These are phyloP conservation scores for Drosophila nr. medialis DNA, from an alignment of 2,888 invertebrate species.

Conservation along the genomic window DNA sequence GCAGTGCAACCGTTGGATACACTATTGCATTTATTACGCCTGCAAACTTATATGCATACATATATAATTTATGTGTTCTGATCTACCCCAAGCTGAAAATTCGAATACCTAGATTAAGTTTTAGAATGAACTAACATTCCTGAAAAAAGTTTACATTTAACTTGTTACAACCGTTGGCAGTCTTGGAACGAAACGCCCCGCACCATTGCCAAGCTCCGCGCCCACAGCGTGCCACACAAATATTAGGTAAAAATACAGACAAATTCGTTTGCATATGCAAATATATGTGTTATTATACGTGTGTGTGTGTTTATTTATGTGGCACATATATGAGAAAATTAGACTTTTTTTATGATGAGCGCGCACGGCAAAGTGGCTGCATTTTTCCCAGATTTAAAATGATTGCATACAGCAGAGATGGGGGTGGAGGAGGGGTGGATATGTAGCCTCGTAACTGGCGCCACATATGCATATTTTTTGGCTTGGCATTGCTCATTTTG, in stretches of 20 bases:
- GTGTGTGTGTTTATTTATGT: slow-evolving; percentile 25
- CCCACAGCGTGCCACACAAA: slow-evolving; percentile 20
- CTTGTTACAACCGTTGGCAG: slow-evolving; percentile 25
- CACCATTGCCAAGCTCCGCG: background rate
- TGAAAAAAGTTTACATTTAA: slow-evolving; percentile 35
- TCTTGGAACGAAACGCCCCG: background rate
- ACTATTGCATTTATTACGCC: background rate
- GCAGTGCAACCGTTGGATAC: background rate
- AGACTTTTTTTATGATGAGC: slow-evolving; percentile 56
- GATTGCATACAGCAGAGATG: slow-evolving; percentile 38
- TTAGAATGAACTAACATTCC: background rate
- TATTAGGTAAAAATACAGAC: slow-evolving; percentile 5
- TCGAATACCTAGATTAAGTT: background rate
- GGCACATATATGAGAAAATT: slow-evolving; percentile 29
- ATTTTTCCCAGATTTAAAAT: slow-evolving; percentile 62
- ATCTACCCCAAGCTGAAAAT: background rate
- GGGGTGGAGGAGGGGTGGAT: background rate
- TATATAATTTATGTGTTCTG: background rate
- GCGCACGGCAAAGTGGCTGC: slow-evolving; percentile 57
- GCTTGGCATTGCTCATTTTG: slow-evolving; percentile 38
- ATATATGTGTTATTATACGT: slow-evolving; percentile 2
- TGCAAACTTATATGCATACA: background rate
- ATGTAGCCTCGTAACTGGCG: slow-evolving; percentile 9
- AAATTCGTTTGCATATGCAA: slow-evolving; percentile 9
- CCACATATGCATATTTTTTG: slow-evolving; percentile 38